Evolutionary conservation across 2,113 vertebrate genomes (phyloP).

Genomic region (Crotalus horridus): DNA sequence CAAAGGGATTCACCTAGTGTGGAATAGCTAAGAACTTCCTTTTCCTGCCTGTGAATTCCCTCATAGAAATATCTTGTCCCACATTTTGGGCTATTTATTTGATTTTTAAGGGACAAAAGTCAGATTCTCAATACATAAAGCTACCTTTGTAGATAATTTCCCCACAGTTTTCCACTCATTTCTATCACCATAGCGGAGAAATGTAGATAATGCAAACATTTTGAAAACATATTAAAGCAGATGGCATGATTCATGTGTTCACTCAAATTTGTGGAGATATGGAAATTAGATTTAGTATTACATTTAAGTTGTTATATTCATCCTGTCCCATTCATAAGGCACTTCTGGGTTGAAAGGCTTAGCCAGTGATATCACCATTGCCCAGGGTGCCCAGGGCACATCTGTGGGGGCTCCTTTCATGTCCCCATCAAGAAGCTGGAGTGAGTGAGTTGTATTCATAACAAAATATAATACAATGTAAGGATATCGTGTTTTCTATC

Average conservation of each 20-base stretch:
- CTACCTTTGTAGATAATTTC: neutral
- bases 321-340: neutral
- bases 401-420: neutral
- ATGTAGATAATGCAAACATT: neutral
- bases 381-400: neutral
- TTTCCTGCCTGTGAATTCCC: neutral
- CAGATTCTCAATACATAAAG: neutral
- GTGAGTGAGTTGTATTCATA: neutral
- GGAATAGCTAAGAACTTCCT: neutral
- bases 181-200: neutral
- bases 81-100: neutral
- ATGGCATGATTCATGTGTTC: neutral
- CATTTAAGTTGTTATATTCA: neutral
- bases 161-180: neutral
- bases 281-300: neutral
- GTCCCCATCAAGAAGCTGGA: neutral
- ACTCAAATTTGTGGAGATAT: neutral
- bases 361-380: neutral
- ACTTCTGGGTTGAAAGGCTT: neutral
- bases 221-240: neutral
- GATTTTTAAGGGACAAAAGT: neutral
- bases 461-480: neutral
- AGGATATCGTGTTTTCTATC: neutral
- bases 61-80: neutral
- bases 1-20: neutral